Evolutionary conservation across 2,797 vertebrate genomes (phyloP), one percentile per base, ranked within the genome.

Genomic region (Sebastes hubbsi): DNA sequence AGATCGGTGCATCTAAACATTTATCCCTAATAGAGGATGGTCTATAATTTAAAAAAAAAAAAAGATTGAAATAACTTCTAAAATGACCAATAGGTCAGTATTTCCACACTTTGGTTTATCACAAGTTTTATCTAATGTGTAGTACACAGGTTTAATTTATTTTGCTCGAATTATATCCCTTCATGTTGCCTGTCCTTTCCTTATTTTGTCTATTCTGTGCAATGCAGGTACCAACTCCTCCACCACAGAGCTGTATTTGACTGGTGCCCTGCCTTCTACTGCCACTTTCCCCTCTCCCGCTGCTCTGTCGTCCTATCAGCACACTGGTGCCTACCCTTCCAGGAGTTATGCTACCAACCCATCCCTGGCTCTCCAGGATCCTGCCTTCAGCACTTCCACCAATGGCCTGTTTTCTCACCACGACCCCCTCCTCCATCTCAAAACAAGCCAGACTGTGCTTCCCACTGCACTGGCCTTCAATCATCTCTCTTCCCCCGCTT

Each of bases 361-460:
- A 81, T 95, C 98, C 85, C 94, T 99, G 89, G 92, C 96, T 89
- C 96, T 98, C 93, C 97, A 97, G 86, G 98, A 99, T 90, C 93
- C 96, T 81, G 94, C 96, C 92, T 99, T 98, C 93, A 99, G 95
- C 93, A 95, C 97, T 89, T 95, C 98, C 20, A 94, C 97, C 20
- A 99, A 98, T 75, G 97, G 98, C 86, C 96, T 99, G 87, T 94
- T 99, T 87, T 97, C 95, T 90, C 89, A 95, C 86, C 97, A 97
- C 20, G 98, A 99, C 85, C 95, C 97, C 85, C 94, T 99, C 75
- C 93, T 99, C 25, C 98, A 98, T 88, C 96, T 99, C 83, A 99
- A 99, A 94, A 92, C 97, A 56, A 97, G 97, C 5, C 99, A 99
- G 91, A 95, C 96, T 78, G 95, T 97, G 72, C 95, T 99, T 90